These are phyloP conservation scores for Rhopilema esculentum DNA, from an alignment of 30 jellyfish, hydroid and myxozoan species.

Conservation along the genomic window DNA sequence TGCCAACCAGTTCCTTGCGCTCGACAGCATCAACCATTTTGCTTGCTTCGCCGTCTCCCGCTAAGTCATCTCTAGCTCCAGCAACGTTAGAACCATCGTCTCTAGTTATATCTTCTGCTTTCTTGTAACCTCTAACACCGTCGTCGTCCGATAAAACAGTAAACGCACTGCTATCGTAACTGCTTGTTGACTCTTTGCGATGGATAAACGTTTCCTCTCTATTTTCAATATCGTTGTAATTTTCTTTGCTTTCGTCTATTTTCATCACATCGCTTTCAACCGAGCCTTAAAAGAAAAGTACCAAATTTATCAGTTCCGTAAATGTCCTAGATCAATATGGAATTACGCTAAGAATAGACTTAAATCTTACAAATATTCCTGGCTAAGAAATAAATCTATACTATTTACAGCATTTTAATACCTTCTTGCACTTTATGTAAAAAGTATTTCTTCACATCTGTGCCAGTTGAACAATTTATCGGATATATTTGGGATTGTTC, in stretches of 20 bases:
- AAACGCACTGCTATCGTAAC: constrained; percentile 13
- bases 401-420: too few relatives aligned
- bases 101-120: neutral
- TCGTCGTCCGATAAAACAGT: neutral
- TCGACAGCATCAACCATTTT: neutral
- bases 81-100: neutral
- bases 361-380: neutral
- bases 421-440: too few relatives aligned
- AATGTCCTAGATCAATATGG: neutral
- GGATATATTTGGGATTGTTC: too few relatives aligned
- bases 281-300: neutral
- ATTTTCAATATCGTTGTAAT: neutral
- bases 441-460: too few relatives aligned
- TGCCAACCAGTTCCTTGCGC: neutral
- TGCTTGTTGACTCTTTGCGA: constrained; percentile 6
- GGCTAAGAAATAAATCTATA: too few relatives aligned
- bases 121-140: neutral
- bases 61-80: neutral
- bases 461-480: too few relatives aligned
- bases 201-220: neutral
- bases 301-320: neutral
- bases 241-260: neutral
- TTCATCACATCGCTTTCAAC: neutral
- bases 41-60: neutral
- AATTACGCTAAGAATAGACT: neutral